phyloP scores from a whole-genome alignment of 2,888 invertebrate species.

The Xylota sylvarum region DNA sequence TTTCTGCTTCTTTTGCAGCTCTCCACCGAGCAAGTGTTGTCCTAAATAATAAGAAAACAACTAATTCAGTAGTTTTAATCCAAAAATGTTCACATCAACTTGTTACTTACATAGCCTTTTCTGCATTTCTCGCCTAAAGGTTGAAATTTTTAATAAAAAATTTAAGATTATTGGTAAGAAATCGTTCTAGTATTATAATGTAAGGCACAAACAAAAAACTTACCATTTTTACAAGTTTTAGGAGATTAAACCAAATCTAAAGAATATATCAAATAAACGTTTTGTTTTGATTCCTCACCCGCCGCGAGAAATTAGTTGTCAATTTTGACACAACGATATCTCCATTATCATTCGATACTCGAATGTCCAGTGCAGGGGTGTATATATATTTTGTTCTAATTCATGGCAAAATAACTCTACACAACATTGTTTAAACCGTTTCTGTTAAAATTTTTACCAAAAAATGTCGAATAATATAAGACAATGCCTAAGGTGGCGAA shows the following conservation, averaged over 20 bases:
- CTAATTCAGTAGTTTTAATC: background rate
- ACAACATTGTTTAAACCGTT: too few relatives aligned
- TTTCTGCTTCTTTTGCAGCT: constrained; percentile 96
- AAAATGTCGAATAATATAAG: too few relatives aligned
- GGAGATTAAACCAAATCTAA: too few relatives aligned
- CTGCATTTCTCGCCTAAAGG: constrained; percentile 96
- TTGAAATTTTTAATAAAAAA: background rate
- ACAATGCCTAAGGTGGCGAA: too few relatives aligned
- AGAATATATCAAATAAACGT: background rate
- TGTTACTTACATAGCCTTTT: constrained; percentile 96
- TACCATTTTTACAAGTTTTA: constrained; percentile 20
- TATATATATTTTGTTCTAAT: too few relatives aligned
- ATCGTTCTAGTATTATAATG: too few relatives aligned
- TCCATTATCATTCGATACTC: constrained; percentile 2
- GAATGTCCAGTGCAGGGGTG: background rate
- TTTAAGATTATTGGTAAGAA: too few relatives aligned
- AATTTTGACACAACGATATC: background rate
- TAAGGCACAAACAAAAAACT: background rate
- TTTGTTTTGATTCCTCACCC: constrained; percentile 5
- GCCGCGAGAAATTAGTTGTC: background rate
- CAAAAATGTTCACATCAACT: background rate
- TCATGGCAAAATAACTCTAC: too few relatives aligned
- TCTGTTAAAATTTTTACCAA: too few relatives aligned
- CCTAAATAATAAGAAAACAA: constrained; percentile 83
- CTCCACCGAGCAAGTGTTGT: constrained; percentile 99